Conservation (phyloP, 2,888 invertebrate genomes). For the Stegana nigrithorax region DNA sequence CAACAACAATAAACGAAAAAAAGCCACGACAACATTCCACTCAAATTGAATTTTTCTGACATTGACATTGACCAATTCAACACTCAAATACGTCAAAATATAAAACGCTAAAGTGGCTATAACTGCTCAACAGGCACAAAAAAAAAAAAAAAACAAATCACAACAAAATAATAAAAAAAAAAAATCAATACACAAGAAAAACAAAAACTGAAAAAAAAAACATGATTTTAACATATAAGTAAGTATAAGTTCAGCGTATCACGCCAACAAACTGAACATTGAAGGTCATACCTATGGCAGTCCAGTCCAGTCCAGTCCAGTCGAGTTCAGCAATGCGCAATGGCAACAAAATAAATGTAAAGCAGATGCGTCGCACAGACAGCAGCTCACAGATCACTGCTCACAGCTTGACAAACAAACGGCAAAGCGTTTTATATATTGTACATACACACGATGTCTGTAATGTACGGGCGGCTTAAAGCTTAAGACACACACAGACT, state of each 20-base stretch:
- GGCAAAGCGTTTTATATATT: no score
- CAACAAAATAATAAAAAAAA: no score
- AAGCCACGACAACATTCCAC: no score
- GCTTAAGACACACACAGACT: no score
- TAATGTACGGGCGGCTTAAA: no score
- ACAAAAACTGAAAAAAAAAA: conserved; percentile 26
- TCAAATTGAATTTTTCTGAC: no score
- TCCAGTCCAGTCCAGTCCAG: no score
- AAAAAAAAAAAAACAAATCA: background rate
- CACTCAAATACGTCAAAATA: conserved; percentile 52
- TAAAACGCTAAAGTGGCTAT: conserved; percentile 25
- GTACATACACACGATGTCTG: no score
- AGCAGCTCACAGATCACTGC: background rate
- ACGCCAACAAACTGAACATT: conserved; percentile 39
- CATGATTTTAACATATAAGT: background rate
- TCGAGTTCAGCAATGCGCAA: no score
- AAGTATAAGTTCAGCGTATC: background rate
- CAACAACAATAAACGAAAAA: conserved; percentile 29
- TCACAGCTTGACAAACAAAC: background rate
- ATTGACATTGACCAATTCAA: conserved; percentile 60
- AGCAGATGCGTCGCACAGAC: background rate
- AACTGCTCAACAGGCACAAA: background rate
- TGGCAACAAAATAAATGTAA: conserved; percentile 40
- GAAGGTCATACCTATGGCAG: no score
- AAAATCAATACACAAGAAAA: background rate